Conservation (phyloP, 2,888 invertebrate genomes). For the Drosophila fulvimacula region DNA sequence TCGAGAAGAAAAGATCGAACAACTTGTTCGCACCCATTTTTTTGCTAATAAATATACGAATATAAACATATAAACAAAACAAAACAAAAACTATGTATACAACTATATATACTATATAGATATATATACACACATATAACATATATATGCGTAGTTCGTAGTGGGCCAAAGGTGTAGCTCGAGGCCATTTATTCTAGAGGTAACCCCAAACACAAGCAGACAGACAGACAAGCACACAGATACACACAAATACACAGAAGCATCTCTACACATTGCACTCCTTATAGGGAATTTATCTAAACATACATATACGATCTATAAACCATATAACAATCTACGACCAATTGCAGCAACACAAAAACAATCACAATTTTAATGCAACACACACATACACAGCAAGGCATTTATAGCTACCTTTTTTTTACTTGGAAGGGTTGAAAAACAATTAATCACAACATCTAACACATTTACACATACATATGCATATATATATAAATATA, state of each 20-base stretch:
- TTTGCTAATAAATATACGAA: conserved; percentile 58
- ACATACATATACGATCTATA: conserved; percentile 35
- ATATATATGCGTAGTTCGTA: conserved; percentile 39
- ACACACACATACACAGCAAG: conserved; percentile 22
- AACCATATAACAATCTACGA: conserved; percentile 29
- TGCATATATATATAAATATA: conserved; percentile 15
- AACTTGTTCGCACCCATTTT: conserved; percentile 16
- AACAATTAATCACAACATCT: conserved; percentile 23
- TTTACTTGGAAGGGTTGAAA: conserved; percentile 44
- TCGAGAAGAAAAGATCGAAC: conserved; percentile 10
- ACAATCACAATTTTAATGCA: conserved; percentile 32
- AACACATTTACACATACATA: conserved; percentile 38
- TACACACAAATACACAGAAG: background rate
- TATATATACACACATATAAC: conserved; percentile 21
- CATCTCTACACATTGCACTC: conserved; percentile 11
- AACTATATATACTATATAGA: conserved; percentile 39
- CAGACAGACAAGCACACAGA: conserved; percentile 7
- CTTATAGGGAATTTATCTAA: conserved; percentile 14
- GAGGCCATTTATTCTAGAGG: conserved; percentile 40
- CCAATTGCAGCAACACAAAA: conserved; percentile 46
- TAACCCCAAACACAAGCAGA: conserved; percentile 15
- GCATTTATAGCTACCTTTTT: conserved; percentile 55
- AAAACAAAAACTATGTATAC: conserved; percentile 29
- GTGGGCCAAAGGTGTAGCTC: conserved; percentile 36
- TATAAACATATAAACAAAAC: conserved; percentile 20